These are phyloP conservation scores for Toxonevra muliebris DNA, from an alignment of 2,888 invertebrate species.

Conservation along the genomic window DNA sequence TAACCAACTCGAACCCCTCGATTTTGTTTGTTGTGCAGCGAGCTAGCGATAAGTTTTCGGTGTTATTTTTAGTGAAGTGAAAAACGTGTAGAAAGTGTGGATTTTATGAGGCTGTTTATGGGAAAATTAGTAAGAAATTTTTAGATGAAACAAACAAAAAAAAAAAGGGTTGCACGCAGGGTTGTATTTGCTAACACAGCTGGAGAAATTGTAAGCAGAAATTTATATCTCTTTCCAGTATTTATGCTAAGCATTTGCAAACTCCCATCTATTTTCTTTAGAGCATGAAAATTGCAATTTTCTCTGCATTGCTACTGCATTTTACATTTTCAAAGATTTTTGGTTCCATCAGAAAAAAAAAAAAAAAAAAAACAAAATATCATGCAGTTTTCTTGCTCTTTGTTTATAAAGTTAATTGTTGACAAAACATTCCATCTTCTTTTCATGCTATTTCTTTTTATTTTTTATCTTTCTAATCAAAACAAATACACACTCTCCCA, in stretches of 20 bases:
- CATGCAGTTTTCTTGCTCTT: no score
- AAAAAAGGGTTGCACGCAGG: constrained; percentile 27
- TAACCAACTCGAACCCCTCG: constrained; percentile 15
- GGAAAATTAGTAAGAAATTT: constrained; percentile 57
- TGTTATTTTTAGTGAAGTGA: constrained; percentile 3
- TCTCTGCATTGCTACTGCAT: constrained; percentile 27
- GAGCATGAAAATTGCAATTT: constrained; percentile 42
- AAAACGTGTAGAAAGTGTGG: constrained; percentile 50
- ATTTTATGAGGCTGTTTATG: constrained; percentile 61
- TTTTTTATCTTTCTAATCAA: no score
- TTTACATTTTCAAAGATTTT: background rate
- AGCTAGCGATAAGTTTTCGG: background rate
- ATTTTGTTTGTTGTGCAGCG: background rate
- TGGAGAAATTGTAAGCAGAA: background rate
- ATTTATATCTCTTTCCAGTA: no score
- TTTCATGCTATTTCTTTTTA: no score
- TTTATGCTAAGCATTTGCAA: background rate
- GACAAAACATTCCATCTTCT: no score
- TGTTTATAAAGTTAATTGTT: no score
- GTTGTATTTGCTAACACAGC: background rate
- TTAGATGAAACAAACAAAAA: constrained; percentile 32
- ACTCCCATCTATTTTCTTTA: background rate
- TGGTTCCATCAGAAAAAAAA: background rate
- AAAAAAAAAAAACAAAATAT: no score
- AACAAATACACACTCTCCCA: no score